Conservation (phyloP, 2,113 vertebrate species). For the Microtus richardsoni region DNA sequence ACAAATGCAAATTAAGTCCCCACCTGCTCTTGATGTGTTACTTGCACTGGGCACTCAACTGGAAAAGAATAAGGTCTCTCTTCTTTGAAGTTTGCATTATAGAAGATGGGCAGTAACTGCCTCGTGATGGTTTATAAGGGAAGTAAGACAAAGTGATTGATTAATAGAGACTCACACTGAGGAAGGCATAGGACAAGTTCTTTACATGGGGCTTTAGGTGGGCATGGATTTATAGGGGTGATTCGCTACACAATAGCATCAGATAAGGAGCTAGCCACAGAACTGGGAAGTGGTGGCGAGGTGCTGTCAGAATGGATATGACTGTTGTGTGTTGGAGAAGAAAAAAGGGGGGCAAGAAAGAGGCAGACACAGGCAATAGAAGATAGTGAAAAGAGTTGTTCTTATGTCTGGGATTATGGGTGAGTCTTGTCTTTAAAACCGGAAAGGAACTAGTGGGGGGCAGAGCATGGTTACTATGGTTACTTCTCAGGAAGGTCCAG, state of each 20-base stretch:
- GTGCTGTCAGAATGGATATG: neutral
- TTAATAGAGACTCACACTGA: neutral
- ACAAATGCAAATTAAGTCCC: neutral
- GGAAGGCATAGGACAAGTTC: accelerated
- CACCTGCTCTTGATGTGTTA: neutral
- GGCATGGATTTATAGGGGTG: neutral
- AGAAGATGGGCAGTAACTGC: neutral
- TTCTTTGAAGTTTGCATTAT: neutral
- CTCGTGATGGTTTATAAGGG: neutral
- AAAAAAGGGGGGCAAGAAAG: neutral
- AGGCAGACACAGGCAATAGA: neutral
- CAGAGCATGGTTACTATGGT: neutral
- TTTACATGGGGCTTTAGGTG: neutral
- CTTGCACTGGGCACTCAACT: neutral
- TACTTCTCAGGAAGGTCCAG: neutral
- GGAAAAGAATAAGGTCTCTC: neutral
- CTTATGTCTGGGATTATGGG: neutral
- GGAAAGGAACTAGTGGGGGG: neutral
- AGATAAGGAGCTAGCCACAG: neutral
- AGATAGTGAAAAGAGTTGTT: neutral
- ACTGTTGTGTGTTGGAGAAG: neutral
- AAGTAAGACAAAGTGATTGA: neutral
- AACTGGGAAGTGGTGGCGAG: neutral
- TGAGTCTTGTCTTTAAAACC: neutral
- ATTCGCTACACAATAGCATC: neutral